These are phyloP conservation scores for Cyphomyrus discorhynchus DNA, from an alignment of 2,113 vertebrate species.

Conservation along the genomic window DNA sequence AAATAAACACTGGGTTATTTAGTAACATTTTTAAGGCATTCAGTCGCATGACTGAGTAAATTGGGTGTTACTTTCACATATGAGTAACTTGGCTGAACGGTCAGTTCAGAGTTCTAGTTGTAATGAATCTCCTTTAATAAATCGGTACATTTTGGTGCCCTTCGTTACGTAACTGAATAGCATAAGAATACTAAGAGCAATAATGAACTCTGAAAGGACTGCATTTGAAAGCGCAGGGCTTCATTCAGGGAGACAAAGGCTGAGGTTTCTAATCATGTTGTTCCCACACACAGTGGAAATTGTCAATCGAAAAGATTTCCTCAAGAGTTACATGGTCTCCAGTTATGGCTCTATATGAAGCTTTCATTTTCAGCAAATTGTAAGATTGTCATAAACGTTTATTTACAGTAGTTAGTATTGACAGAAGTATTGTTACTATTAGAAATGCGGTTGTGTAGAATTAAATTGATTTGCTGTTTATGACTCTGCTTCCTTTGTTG, in stretches of 20 bases:
- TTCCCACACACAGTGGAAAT: background rate
- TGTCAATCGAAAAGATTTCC: background rate
- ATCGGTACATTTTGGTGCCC: constrained; percentile 22
- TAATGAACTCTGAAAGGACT: background rate
- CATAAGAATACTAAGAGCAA: background rate
- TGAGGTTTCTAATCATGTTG: background rate
- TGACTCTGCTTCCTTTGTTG: background rate
- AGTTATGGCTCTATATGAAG: background rate
- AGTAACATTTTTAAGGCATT: background rate
- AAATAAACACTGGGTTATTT: background rate
- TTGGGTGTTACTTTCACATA: background rate
- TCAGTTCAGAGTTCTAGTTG: background rate
- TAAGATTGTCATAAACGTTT: background rate
- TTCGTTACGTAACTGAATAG: constrained; percentile 21
- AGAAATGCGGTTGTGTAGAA: constrained; percentile 16
- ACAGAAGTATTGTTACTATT: background rate
- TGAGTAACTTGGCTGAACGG: background rate
- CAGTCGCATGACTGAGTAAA: background rate
- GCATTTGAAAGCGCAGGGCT: background rate
- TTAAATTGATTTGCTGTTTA: background rate
- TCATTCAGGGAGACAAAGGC: background rate
- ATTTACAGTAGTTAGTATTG: background rate
- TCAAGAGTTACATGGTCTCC: background rate
- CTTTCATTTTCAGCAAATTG: background rate
- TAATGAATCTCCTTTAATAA: constrained; percentile 24